phyloP scores from a whole-genome alignment of 2,797 vertebrate genomes.

The Fistularia tabacaria region DNA sequence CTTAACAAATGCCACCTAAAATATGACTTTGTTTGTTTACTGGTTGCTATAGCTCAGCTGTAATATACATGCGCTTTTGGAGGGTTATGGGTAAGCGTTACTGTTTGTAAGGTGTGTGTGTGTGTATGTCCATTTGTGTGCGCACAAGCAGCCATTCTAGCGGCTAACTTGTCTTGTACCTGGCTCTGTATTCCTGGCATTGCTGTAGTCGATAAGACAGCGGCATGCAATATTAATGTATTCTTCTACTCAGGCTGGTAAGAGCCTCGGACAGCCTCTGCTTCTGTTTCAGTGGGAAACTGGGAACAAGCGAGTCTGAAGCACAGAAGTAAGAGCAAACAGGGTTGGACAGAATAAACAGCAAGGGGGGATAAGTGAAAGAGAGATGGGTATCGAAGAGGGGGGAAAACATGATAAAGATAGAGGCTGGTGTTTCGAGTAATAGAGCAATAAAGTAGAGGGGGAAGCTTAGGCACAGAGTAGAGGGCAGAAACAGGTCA shows the following conservation, averaged over 20 bases:
- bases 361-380: slow-evolving; percentile 3
- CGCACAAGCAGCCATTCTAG: slow-evolving; percentile 49
- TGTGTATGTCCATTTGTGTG: slow-evolving; percentile 17
- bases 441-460: slow-evolving; percentile 13
- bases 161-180: slow-evolving; percentile 63
- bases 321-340: slow-evolving; percentile 27
- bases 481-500: slow-evolving; percentile 43
- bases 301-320: slow-evolving; percentile 53
- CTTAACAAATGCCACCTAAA: too few relatives aligned
- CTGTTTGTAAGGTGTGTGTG: background rate
- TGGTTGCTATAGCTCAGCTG: too few relatives aligned
- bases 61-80: too few relatives aligned
- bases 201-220: slow-evolving; percentile 70
- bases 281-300: slow-evolving; percentile 62
- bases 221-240: slow-evolving; percentile 77
- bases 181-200: slow-evolving; percentile 70
- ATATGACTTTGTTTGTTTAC: too few relatives aligned
- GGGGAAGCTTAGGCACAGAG: slow-evolving; percentile 14
- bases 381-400: slow-evolving; percentile 1
- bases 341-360: slow-evolving; percentile 17
- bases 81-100: too few relatives aligned
- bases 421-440: slow-evolving; percentile 9
- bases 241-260: slow-evolving; percentile 68
- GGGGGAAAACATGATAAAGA: slow-evolving; percentile 29
- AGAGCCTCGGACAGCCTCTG: slow-evolving; percentile 61